These are phyloP conservation scores for Polyommatus icarus DNA, from an alignment of 2,888 invertebrate genomes.

Conservation along the genomic window DNA sequence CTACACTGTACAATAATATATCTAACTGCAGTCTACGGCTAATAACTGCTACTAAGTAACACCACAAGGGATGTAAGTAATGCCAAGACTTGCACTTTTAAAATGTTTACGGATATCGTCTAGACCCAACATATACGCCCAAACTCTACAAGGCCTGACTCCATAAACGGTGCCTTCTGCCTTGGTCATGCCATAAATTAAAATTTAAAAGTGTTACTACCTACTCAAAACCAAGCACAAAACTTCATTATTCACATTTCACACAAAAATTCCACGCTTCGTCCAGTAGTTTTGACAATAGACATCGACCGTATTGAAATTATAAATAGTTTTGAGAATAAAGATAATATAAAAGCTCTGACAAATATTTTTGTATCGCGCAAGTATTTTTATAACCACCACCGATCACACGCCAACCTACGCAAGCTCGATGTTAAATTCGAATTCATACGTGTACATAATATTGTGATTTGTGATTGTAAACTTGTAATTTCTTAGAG, in stretches of 20 bases:
- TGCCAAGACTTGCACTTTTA: background rate
- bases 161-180: background rate
- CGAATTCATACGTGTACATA: background rate
- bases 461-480: background rate
- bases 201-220: too few species aligned
- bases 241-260: too few species aligned
- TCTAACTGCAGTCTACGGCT: background rate
- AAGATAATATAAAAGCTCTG: background rate
- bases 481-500: background rate
- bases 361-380: conserved; percentile 4
- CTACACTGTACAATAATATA: background rate
- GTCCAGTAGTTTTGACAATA: background rate
- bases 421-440: background rate
- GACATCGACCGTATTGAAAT: background rate
- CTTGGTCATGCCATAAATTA: too few species aligned
- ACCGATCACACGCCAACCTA: conserved; percentile 14
- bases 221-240: too few species aligned
- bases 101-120: background rate
- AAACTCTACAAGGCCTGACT: background rate
- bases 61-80: background rate
- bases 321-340: background rate
- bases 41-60: background rate
- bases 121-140: background rate
- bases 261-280: background rate
- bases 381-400: conserved; percentile 25